Evolutionary conservation across 2,797 vertebrate species (phyloP), one percentile per base, ranked within the genome.

Genomic region (Myotis vivesi): DNA sequence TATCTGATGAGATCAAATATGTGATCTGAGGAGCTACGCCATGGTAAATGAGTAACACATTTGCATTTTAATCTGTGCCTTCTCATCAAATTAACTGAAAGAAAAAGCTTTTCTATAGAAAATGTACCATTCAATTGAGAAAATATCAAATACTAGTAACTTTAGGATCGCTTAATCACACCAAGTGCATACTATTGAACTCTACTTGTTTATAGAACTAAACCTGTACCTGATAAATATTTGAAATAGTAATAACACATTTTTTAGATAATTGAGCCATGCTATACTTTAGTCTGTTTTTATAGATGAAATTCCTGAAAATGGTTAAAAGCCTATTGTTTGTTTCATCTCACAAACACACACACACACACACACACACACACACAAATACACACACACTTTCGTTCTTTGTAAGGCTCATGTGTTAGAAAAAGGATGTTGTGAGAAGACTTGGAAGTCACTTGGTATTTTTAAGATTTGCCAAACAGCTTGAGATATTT

Each of bases 401-500:
- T 89, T 93, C 38, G 86, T 59, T 10, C 62, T 95, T 91, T 83
- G 23, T 75, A 77, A 66, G 16, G 13, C 57, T 87, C 23, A 49
- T 68, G 8, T 76, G 19, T 46, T 82, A 91, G 73, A 80, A 89
- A 92, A 80, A 93, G 44, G 53, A n/a, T n/a, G 4, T 81, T 79
- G 28, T 76, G 41, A 79, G 30, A 30, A 72, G 76, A 7, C 7
- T 89, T 96, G 71, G 86, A 93, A 91, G 96, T 95, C 53, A 75
- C 20, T 93, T 87, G 66, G 80, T 38, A 51, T 94, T 93, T 96
- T 77, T 95, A 77, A 94, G 44, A 80, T 94, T 91, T 97, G 91
- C 95, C 96, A 96, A 94, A 95, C 72, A 95, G 83, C 96, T 95
- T 97, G 95, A 94, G 80, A 93, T 91, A 95, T 91, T 97, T 97